Conservation (phyloP, 1,140 invertebrate genomes). For the Danaus plexippus region DNA sequence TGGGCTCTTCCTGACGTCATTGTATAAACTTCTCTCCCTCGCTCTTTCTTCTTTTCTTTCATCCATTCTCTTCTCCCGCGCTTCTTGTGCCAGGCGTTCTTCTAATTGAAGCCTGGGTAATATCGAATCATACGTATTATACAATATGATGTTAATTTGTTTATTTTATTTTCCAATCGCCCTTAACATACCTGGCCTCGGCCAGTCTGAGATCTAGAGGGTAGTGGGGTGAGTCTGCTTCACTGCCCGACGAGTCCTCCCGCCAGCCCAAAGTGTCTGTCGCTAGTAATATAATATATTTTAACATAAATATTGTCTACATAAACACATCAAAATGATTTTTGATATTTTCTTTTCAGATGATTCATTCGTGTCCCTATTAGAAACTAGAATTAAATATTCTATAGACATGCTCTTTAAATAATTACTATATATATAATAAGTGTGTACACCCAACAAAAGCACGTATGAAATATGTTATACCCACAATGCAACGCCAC, state of each 20-base stretch:
- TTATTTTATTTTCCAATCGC: constrained; percentile 4
- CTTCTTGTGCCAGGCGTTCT: constrained; percentile 56
- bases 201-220: constrained; percentile 64
- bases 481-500: constrained; percentile 17
- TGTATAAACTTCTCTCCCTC: constrained; percentile 33
- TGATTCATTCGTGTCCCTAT: too few species aligned
- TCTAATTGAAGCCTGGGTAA: constrained; percentile 50
- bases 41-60: constrained; percentile 16
- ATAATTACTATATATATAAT: too few species aligned
- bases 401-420: too few species aligned
- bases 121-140: neutral
- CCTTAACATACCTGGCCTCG: constrained; percentile 55
- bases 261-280: constrained; percentile 58
- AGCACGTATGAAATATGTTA: constrained; percentile 62
- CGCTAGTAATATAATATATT: constrained; percentile 29
- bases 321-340: too few species aligned
- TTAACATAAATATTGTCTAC: too few species aligned
- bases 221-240: constrained; percentile 65
- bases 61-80: constrained; percentile 44
- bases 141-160: neutral
- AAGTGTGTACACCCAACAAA: constrained; percentile 17
- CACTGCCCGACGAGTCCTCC: constrained; percentile 68
- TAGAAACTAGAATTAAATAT: too few species aligned
- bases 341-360: too few species aligned
- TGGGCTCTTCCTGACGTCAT: constrained; percentile 44